A percentile compares a stretch with the other conserved stretches of the same genome.
Evolutionary conservation across 2,113 vertebrate species (phyloP).

Genomic region (Heloderma charlesbogerti): DNA sequence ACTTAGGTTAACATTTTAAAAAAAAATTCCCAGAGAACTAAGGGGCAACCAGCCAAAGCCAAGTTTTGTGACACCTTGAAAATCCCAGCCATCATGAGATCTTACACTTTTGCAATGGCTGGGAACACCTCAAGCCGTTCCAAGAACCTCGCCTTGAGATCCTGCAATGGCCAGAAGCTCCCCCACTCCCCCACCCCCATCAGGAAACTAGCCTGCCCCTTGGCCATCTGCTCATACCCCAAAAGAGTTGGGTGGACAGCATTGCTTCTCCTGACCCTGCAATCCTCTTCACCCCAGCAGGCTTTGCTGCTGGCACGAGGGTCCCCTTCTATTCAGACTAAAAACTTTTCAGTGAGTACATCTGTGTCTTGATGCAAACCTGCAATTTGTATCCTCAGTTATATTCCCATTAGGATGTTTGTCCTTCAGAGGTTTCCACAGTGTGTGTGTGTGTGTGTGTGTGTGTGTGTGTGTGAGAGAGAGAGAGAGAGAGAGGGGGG

Average conservation of each 20-base stretch:
- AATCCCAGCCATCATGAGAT: background rate
- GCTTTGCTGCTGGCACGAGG: background rate
- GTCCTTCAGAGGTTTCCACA: background rate
- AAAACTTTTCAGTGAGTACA: background rate
- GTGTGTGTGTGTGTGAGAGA: no score
- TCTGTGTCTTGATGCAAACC: background rate
- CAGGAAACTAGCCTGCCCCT: background rate
- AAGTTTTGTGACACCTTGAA: background rate
- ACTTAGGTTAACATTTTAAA: background rate
- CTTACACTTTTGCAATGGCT: background rate
- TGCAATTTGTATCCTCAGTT: background rate
- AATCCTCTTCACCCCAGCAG: background rate
- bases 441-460: no score
- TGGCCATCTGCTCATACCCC: background rate
- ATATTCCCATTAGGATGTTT: background rate
- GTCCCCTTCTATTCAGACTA: background rate
- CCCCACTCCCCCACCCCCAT: background rate
- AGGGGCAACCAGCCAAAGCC: background rate
- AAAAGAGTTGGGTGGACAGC: background rate
- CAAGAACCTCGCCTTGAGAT: background rate
- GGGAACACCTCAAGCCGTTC: background rate
- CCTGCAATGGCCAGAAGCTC: background rate
- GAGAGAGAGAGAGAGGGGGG: no score
- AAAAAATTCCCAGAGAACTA: background rate
- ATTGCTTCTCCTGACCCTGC: background rate